A percentile compares a stretch with the other conserved stretches of the same genome.
phyloP scores from a whole-genome alignment of 2,113 vertebrate genomes.

The Thermophis baileyi region DNA sequence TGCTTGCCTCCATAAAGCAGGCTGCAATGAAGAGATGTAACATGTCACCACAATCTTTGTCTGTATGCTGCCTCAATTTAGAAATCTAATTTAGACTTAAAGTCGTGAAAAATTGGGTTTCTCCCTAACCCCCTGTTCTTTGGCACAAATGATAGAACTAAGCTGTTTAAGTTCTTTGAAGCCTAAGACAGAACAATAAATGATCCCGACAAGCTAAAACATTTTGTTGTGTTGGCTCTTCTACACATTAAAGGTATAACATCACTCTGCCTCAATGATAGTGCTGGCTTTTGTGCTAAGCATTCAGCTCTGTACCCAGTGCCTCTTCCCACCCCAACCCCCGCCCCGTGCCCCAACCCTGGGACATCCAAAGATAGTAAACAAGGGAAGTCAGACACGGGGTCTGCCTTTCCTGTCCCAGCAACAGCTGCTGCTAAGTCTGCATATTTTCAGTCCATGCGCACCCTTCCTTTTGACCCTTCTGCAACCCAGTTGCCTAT shows the following conservation, averaged over 20 bases:
- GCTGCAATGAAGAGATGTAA: background rate
- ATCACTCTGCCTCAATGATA: slow-evolving; percentile 28
- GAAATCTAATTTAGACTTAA: background rate
- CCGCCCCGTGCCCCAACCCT: slow-evolving; percentile 38
- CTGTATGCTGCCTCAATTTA: background rate
- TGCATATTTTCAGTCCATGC: slow-evolving; percentile 68
- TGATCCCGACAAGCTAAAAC: background rate
- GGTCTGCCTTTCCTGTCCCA: slow-evolving; percentile 66
- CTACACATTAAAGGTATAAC: slow-evolving; percentile 3
- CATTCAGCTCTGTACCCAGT: slow-evolving; percentile 31
- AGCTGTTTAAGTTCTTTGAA: background rate
- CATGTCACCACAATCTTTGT: background rate
- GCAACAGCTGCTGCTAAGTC: slow-evolving; percentile 58
- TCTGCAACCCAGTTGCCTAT: slow-evolving; percentile 68
- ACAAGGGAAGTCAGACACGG: slow-evolving; percentile 58
- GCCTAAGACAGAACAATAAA: background rate
- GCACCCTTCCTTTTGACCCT: slow-evolving; percentile 73
- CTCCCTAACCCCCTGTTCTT: background rate
- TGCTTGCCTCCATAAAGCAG: background rate
- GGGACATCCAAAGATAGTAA: slow-evolving; percentile 52
- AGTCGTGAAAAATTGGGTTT: background rate
- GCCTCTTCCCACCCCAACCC: background rate
- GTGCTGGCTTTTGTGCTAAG: slow-evolving; percentile 18
- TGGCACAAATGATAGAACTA: background rate
- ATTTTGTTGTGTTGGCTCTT: slow-evolving; percentile 22